Evolutionary conservation across 2,797 vertebrate genomes (phyloP), one percentile per base, ranked within the genome.

Genomic region (Rachycentron canadum): DNA sequence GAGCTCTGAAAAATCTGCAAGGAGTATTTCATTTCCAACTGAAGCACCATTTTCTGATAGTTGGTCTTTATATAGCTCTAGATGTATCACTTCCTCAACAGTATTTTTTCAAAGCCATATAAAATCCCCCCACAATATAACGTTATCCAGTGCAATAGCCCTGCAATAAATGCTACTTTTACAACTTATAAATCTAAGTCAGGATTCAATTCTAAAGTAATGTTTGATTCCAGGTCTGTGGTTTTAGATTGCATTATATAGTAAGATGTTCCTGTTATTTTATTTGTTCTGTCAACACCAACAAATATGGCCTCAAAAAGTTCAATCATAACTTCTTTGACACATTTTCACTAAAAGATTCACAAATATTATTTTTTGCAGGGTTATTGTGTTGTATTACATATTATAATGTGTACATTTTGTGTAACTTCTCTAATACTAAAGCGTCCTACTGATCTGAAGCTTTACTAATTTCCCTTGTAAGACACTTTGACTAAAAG

Each of bases 51-150:
- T 28, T 47, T 47, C 28, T 25, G 21, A 5, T n/a, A 9, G 60
- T 47, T 28, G 13, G 23, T 43, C 25, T 62, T 30, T n/a, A 19
- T 28, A 62, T 21, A 12, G 17, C 5, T 38, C 12, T 21, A 21
- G 23, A 43, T 43, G 23, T n/a, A 40, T 45, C 14, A n/a, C 4
- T 63, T 40, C n/a, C 23, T 59, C 28, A 21, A 12, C 10, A 28
- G 53, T 45, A 36, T 56, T 55, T 53, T 53, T 55, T 43, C n/a
- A 62, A 62, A 28, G 41, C 49, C 55, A 26, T 25, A 26, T 50
- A 60, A 40, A 59, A 41, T 6, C 13, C n/a, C 28, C 19, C 47
- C 16, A 32, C 16, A 30, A 41, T 56, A 19, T 7, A 68, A 26
- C 36, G 7, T 40, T 30, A 21, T 40, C 11, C n/a, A 61, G 5